Conservation (phyloP, 2,888 invertebrate species). For the Linyphia triangularis region DNA sequence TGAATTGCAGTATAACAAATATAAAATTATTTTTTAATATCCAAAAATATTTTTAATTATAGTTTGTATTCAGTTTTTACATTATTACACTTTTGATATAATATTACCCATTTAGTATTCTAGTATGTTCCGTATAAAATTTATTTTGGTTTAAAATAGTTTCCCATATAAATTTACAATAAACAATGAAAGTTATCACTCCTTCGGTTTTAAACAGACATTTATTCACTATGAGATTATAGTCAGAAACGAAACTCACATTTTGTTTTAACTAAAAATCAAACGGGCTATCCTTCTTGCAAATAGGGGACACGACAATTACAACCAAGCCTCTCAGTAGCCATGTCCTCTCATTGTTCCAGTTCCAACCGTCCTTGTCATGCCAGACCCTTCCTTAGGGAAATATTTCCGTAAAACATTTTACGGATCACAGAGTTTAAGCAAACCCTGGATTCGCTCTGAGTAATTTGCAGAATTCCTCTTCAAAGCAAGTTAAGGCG, state of each 20-base stretch:
- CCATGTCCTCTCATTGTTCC: not conserved
- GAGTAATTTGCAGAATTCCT: slow-evolving; percentile 58
- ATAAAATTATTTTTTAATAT: too few relatives aligned
- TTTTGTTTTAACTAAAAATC: not conserved
- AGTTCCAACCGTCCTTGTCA: slow-evolving; percentile 37
- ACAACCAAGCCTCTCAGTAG: slow-evolving; percentile 17
- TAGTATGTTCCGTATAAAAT: too few relatives aligned
- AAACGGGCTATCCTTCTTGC: not conserved
- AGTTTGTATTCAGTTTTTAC: too few relatives aligned
- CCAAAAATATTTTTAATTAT: too few relatives aligned
- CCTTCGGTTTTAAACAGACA: not conserved
- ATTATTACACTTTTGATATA: too few relatives aligned
- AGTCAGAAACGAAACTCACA: not conserved
- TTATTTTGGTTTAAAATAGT: too few relatives aligned
- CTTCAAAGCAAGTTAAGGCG: slow-evolving; percentile 2
- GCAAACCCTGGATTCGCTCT: slow-evolving; percentile 33
- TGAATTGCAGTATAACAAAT: too few relatives aligned
- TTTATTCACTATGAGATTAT: not conserved
- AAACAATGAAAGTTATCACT: too few relatives aligned
- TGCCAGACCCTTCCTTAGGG: slow-evolving; percentile 31
- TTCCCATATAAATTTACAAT: too few relatives aligned
- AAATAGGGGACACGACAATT: too few relatives aligned
- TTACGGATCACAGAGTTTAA: slow-evolving; percentile 36
- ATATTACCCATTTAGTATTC: too few relatives aligned
- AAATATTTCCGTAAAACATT: slow-evolving; percentile 68